Percentiles rank a stretch among this genome's conserved stretches.
Evolutionary conservation across 1,140 invertebrate genomes (phyloP).

Genomic region (Nasonia longicornis): DNA sequence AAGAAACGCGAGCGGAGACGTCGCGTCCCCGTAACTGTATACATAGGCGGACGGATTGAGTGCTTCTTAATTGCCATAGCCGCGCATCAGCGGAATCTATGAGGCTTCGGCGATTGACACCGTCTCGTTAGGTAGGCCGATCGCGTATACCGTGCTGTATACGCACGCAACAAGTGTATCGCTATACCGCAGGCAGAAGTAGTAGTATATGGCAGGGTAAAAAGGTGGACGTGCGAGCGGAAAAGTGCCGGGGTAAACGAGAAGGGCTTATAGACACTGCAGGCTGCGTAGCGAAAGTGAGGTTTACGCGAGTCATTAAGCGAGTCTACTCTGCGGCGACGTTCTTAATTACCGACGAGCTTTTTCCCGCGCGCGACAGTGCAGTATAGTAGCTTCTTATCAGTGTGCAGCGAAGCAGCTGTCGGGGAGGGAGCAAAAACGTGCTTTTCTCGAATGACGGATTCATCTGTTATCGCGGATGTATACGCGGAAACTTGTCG

Average conservation of each 20-base stretch:
- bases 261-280: background rate
- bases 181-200: background rate
- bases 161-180: conserved; percentile 9
- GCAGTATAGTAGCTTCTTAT: background rate
- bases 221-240: background rate
- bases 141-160: background rate
- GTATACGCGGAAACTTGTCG: background rate
- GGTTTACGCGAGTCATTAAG: conserved; percentile 8
- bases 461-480: background rate
- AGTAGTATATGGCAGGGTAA: background rate
- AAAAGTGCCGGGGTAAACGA: background rate
- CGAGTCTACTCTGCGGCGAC: background rate
- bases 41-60: background rate
- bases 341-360: conserved; percentile 7
- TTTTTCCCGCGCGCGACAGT: background rate
- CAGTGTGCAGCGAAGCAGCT: background rate
- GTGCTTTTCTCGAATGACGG: conserved; percentile 13
- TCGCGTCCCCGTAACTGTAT: background rate
- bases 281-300: background rate
- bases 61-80: conserved; percentile 19
- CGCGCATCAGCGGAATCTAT: background rate
- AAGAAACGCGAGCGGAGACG: background rate
- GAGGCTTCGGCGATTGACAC: background rate
- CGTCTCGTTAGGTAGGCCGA: background rate
- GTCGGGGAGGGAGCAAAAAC: conserved; percentile 2